Evolutionary conservation across 2,888 invertebrate genomes (phyloP).

Genomic region (Ophioninae sp.): DNA sequence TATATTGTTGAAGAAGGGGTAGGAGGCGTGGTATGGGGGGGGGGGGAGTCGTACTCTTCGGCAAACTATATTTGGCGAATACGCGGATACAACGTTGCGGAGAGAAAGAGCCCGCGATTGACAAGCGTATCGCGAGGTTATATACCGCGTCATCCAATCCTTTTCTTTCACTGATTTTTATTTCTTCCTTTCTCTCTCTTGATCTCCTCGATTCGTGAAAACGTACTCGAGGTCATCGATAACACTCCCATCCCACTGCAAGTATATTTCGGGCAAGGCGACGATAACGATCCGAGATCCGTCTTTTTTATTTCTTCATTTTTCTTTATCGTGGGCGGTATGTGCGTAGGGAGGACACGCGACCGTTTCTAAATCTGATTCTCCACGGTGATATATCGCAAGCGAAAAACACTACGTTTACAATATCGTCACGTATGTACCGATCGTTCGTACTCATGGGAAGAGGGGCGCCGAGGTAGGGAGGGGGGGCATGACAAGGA

Average conservation of each 20-base stretch:
- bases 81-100: background rate
- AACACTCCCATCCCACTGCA: slow-evolving; percentile 63
- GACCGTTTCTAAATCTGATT: slow-evolving; percentile 58
- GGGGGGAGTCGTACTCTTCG: background rate
- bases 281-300: slow-evolving; percentile 60
- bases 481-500: background rate
- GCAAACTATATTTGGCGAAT: slow-evolving; percentile 30
- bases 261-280: slow-evolving; percentile 78
- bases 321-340: slow-evolving; percentile 14
- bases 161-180: background rate
- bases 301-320: slow-evolving; percentile 20
- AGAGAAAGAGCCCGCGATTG: background rate
- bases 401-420: background rate
- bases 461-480: background rate
- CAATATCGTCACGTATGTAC: background rate
- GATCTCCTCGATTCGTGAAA: slow-evolving; percentile 52
- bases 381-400: background rate
- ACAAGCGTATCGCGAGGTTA: background rate
- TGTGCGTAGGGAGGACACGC: slow-evolving; percentile 35
- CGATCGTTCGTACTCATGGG: slow-evolving; percentile 7
- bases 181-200: slow-evolving; percentile 30
- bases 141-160: slow-evolving; percentile 40
- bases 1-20: background rate
- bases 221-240: slow-evolving; percentile 67
- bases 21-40: background rate